phyloP scores from a whole-genome alignment of 2,888 invertebrate species.

The Agrotis ipsilon region DNA sequence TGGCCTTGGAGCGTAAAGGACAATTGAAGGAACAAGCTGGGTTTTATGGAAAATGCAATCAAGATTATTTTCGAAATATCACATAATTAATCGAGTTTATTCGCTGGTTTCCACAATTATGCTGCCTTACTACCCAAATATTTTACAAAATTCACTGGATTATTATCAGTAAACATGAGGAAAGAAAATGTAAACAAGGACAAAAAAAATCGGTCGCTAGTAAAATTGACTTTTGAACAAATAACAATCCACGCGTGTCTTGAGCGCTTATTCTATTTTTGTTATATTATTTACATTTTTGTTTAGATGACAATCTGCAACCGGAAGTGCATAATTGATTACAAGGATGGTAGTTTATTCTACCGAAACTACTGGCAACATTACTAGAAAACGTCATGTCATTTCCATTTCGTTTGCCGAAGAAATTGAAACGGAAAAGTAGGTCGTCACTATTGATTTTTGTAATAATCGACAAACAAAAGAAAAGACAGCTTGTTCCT shows the following conservation, averaged over 20 bases:
- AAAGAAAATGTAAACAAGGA: too few relatives aligned
- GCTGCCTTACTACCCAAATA: too few relatives aligned
- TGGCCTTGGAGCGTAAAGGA: too few relatives aligned
- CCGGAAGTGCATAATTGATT: slow-evolving; percentile 51
- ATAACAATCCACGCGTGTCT: neutral
- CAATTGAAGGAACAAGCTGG: too few relatives aligned
- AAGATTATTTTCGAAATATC: neutral
- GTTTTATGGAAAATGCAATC: neutral
- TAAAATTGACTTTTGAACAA: neutral
- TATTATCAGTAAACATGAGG: too few relatives aligned
- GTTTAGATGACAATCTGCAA: too few relatives aligned
- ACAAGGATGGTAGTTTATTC: slow-evolving; percentile 38
- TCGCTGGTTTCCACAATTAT: neutral
- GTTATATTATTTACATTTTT: too few relatives aligned
- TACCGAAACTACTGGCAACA: slow-evolving; percentile 66
- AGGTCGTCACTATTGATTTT: slow-evolving; percentile 89
- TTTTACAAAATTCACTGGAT: too few relatives aligned
- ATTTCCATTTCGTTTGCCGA: slow-evolving; percentile 75
- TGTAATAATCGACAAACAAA: slow-evolving; percentile 81
- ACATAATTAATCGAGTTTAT: neutral
- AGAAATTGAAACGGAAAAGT: slow-evolving; percentile 80
- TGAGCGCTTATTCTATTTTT: too few relatives aligned
- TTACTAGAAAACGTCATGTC: slow-evolving; percentile 73
- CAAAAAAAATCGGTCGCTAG: neutral
- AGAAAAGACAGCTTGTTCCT: slow-evolving; percentile 75